These are phyloP conservation scores for Elephas maximus DNA, from an alignment of 2,113 vertebrate genomes.

Conservation along the genomic window DNA sequence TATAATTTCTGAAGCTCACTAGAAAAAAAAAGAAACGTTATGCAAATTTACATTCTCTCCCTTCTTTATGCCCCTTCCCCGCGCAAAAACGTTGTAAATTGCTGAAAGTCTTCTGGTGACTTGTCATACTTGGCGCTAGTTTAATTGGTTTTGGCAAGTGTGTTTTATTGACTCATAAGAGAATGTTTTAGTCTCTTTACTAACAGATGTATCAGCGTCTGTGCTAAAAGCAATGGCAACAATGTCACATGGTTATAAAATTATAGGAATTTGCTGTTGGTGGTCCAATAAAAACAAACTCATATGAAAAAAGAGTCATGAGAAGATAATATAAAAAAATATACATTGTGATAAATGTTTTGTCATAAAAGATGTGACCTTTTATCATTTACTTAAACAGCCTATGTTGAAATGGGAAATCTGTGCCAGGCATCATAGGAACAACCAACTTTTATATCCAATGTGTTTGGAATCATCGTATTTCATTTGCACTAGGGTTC, in stretches of 20 bases:
- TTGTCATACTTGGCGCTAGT: slow-evolving; percentile 92
- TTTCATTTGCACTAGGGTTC: neutral
- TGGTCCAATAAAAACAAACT: slow-evolving; percentile 85
- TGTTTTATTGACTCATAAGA: slow-evolving; percentile 92
- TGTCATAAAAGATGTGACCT: neutral
- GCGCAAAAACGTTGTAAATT: slow-evolving; percentile 83
- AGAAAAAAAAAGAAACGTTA: neutral
- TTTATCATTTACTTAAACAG: slow-evolving; percentile 35
- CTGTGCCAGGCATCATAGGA: neutral
- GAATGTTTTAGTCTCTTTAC: slow-evolving; percentile 87
- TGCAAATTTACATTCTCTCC: slow-evolving; percentile 46
- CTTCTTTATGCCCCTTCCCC: neutral
- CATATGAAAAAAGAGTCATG: slow-evolving; percentile 26
- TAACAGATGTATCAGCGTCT: slow-evolving; percentile 88
- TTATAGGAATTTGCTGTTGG: slow-evolving; percentile 82
- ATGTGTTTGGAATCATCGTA: neutral
- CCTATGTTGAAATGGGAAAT: neutral
- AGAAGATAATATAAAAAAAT: slow-evolving; percentile 80
- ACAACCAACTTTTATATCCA: neutral
- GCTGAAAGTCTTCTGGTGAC: slow-evolving; percentile 88
- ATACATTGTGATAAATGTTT: slow-evolving; percentile 53
- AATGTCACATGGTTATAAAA: slow-evolving; percentile 90
- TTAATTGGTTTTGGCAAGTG: slow-evolving; percentile 93
- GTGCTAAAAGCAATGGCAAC: slow-evolving; percentile 89
- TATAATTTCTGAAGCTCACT: slow-evolving; percentile 11